Evolutionary conservation across 2,888 invertebrate species (phyloP), one percentile per base, ranked within the genome.

Genomic region (Macrophya annulata): DNA sequence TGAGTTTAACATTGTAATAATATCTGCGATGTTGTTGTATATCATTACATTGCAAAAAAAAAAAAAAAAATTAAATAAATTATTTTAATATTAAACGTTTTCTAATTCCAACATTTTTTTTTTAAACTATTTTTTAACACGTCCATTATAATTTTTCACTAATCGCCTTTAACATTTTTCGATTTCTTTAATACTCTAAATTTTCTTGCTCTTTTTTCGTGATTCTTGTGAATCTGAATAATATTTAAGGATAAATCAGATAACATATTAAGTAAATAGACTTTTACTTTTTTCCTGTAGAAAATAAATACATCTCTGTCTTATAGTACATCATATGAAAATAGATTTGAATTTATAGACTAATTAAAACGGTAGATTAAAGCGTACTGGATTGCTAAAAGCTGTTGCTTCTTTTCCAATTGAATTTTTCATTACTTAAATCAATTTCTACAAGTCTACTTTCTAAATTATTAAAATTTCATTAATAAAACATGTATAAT

Each of bases 21-120:
- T 89, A 90, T 90, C 90, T 88, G 90, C 89, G 89, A 88, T 90
- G 90, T 91, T 91, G 90, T 89, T 90, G 89, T 90, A 90, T 89
- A 89, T 90, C 89, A 89, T 90, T 74, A 74, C 21, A 74, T 74
- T 74, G 45, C 72, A 55, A 77, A 77, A 48, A 51, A 51, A 51
- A 48, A 25, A 48, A 76, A 25, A 77, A 51, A 15, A 43, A 77
- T 51, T 51, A 51, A 77, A 77, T 77, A 77, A 77, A 77, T 77
- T 77, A 77, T 77, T 77, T 77, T 77, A 77, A 77, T 77, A 77
- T 31, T 48, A 48, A 76, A 51, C 31, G 17, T 55, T n/a, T 21
- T 12, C 31, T 55, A 12, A 17, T 37, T 5, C n/a, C 15, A 48
- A 48, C 17, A 51, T 37, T 37, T 77, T 37, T 77, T 31, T 77